A percentile compares a stretch with the other conserved stretches of the same genome.
These are phyloP conservation scores for Rhagophthalmus giganteus DNA, from an alignment of 2,888 invertebrate species.

Conservation along the genomic window DNA sequence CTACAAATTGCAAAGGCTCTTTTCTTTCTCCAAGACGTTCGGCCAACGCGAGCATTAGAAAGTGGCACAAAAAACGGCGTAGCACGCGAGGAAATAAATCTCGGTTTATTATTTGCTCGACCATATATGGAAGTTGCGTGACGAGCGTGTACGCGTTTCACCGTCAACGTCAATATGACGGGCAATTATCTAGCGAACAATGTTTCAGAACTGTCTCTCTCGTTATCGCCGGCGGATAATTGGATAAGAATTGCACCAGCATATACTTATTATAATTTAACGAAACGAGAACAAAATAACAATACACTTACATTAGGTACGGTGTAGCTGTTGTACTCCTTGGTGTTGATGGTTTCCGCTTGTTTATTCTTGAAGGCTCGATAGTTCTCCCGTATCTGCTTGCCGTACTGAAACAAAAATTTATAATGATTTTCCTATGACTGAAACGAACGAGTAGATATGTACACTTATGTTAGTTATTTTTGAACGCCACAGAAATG, in stretches of 20 bases:
- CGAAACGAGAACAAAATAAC: constrained; percentile 4
- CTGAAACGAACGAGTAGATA: too few relatives aligned
- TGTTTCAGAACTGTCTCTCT: constrained; percentile 6
- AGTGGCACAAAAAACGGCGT: constrained; percentile 10
- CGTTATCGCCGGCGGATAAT: background rate
- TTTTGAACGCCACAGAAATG: too few relatives aligned
- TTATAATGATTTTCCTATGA: too few relatives aligned
- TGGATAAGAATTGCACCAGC: background rate
- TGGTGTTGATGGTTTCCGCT: constrained; percentile 54
- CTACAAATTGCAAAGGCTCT: background rate
- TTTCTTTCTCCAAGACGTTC: too few relatives aligned
- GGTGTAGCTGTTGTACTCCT: constrained; percentile 58
- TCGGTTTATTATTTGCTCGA: constrained; percentile 9
- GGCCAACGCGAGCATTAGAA: constrained; percentile 11
- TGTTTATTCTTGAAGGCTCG: constrained; percentile 62
- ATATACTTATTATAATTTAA: background rate
- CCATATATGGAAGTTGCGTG: constrained; percentile 16
- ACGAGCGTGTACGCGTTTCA: constrained; percentile 8
- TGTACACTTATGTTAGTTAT: too few relatives aligned
- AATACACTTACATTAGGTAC: constrained; percentile 58
- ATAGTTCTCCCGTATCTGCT: constrained; percentile 64
- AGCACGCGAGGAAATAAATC: constrained; percentile 14
- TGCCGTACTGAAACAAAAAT: constrained; percentile 61
- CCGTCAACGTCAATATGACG: constrained; percentile 1
- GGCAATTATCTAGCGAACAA: constrained; percentile 9